A percentile compares a stretch with the other conserved stretches of the same genome.
Evolutionary conservation across 2,797 vertebrate genomes (phyloP).

Genomic region (Characodon lateralis): DNA sequence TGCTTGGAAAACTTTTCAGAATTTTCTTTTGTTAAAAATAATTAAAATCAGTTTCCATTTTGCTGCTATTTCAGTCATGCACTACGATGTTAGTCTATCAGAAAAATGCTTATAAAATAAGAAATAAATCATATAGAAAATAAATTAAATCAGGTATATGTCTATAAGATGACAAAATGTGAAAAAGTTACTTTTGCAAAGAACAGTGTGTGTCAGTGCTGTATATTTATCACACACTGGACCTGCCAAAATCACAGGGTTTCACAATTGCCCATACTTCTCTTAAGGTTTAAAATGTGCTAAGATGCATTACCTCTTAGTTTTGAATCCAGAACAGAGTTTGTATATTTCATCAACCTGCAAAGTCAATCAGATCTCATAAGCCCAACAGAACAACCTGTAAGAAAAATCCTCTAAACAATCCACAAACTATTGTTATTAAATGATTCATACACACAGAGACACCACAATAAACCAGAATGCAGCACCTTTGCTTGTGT

Average conservation of each 20-base stretch:
- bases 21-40: too few species aligned
- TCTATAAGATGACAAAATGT: too few species aligned
- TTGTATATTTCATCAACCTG: constrained; percentile 89
- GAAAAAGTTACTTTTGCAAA: too few species aligned
- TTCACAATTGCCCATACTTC: background rate
- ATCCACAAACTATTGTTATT: background rate
- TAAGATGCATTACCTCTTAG: constrained; percentile 85
- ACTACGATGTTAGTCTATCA: too few species aligned
- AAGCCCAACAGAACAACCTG: background rate
- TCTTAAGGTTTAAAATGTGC: background rate
- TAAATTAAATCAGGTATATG: too few species aligned
- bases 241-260: background rate
- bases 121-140: too few species aligned
- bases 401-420: background rate
- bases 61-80: too few species aligned
- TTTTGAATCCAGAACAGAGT: constrained; percentile 89
- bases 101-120: too few species aligned
- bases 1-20: too few species aligned
- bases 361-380: constrained; percentile 14
- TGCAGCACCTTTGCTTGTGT: constrained; percentile 89
- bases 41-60: too few species aligned
- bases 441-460: background rate
- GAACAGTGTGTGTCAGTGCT: too few species aligned
- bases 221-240: background rate
- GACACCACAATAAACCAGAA: background rate